Percentiles rank a stretch among this genome's conserved stretches.
Conservation (phyloP, 2,113 vertebrate species). For the Corapipo altera region DNA sequence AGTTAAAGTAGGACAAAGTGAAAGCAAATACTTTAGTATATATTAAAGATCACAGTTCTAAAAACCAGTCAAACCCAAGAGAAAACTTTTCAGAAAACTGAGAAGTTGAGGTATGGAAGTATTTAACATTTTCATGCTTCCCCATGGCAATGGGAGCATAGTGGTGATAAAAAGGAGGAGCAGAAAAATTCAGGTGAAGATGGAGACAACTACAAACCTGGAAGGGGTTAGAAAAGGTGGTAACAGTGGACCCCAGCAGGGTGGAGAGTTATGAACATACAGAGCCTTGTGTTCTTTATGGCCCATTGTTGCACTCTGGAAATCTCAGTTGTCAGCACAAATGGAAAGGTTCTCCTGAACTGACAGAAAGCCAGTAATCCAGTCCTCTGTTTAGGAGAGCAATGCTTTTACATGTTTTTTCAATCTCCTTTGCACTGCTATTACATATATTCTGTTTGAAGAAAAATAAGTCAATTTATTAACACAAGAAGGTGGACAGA, state of each 20-base stretch:
- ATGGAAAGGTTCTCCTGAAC: neutral
- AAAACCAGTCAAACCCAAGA: neutral
- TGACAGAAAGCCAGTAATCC: neutral
- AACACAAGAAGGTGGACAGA: neutral
- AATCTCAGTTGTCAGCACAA: neutral
- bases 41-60: neutral
- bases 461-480: neutral
- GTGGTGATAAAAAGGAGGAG: neutral
- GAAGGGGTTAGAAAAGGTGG: neutral
- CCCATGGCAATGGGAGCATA: neutral
- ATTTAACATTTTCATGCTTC: neutral
- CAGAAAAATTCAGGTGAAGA: neutral
- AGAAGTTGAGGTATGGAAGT: neutral
- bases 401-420: neutral
- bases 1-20: neutral
- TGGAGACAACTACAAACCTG: neutral
- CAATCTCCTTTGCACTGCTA: neutral
- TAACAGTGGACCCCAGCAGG: neutral
- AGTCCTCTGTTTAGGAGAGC: neutral
- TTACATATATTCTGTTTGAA: neutral
- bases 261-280: neutral
- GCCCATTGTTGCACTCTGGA: neutral
- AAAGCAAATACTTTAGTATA: neutral
- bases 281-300: neutral
- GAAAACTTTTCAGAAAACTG: neutral